Conservation (phyloP, 2,113 vertebrate species). For the Dolichotis patagonum region DNA sequence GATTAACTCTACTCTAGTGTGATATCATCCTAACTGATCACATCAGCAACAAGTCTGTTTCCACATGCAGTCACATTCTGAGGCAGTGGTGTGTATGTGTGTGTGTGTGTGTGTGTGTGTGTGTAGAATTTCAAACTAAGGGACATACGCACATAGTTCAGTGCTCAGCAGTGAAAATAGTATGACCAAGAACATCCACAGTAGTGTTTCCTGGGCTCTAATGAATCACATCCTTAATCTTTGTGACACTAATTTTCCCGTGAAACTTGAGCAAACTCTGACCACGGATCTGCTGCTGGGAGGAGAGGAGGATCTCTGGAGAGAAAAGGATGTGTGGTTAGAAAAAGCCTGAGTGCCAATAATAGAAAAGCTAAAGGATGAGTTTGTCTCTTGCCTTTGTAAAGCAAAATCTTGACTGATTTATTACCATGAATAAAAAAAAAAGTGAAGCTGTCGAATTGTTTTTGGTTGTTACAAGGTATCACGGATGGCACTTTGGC, state of each 20-base stretch:
- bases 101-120: too few relatives aligned
- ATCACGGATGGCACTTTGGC: slow-evolving; percentile 52
- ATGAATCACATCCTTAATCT: neutral
- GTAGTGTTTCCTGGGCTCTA: neutral
- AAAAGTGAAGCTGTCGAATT: neutral
- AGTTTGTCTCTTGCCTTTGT: neutral
- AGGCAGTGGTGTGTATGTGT: too few relatives aligned
- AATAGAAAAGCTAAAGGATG: neutral
- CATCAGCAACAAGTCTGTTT: neutral
- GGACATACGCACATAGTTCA: neutral
- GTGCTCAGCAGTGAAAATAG: neutral
- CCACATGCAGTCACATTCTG: neutral
- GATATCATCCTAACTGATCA: neutral
- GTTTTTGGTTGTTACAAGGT: slow-evolving; percentile 47
- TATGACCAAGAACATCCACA: neutral
- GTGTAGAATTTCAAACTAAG: neutral
- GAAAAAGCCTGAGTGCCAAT: neutral
- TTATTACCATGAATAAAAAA: neutral
- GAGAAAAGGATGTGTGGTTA: neutral
- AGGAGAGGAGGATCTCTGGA: too few relatives aligned
- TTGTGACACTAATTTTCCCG: neutral
- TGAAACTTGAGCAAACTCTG: neutral
- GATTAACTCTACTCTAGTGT: neutral
- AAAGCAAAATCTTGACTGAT: neutral
- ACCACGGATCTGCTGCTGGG: neutral